A percentile compares a stretch with the other conserved stretches of the same genome.
phyloP scores from a whole-genome alignment of 2,113 vertebrate species.

The Trematocara stigmaticum region DNA sequence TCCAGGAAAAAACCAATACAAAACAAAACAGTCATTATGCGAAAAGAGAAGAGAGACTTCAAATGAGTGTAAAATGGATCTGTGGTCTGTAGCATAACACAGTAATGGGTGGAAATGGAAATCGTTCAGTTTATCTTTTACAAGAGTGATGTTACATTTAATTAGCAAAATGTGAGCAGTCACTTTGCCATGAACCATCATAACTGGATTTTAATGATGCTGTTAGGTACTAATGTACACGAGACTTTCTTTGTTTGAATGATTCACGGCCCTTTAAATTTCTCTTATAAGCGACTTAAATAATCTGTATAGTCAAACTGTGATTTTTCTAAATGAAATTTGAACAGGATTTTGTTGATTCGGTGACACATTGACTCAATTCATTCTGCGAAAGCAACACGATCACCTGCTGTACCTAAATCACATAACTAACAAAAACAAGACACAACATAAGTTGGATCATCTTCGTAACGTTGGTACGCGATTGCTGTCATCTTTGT shows the following conservation, averaged over 20 bases:
- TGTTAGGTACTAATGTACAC: background rate
- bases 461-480: background rate
- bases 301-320: background rate
- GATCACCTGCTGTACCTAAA: background rate
- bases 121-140: background rate
- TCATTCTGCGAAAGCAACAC: background rate
- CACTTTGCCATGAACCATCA: background rate
- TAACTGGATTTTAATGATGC: background rate
- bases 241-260: background rate
- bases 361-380: background rate
- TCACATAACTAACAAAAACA: background rate
- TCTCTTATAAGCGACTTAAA: background rate
- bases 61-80: background rate
- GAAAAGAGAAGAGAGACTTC: background rate
- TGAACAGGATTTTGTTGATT: background rate
- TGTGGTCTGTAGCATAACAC: conserved; percentile 5
- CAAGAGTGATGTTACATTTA: background rate
- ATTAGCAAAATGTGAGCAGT: background rate
- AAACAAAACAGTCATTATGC: background rate
- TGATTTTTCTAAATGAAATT: background rate
- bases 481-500: background rate
- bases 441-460: background rate
- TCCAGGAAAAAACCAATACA: background rate
- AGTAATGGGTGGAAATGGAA: conserved; percentile 17
- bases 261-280: background rate